Conservation (phyloP, 2,888 invertebrate genomes). For the Plusia festucae region DNA sequence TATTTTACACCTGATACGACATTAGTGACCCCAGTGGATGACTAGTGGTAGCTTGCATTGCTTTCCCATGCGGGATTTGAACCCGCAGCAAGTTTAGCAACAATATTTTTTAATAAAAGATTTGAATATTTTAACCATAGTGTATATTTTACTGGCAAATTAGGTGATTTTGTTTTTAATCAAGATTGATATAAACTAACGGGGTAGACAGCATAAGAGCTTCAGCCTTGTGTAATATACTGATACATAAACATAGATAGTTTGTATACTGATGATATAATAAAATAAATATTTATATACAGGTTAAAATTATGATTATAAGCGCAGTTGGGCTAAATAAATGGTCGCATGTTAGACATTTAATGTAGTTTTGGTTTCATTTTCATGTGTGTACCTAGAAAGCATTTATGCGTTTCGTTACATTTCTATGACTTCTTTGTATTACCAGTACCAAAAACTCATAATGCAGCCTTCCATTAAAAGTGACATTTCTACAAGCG, state of each 20-base stretch:
- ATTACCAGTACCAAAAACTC: too few relatives aligned
- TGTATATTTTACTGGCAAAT: not conserved
- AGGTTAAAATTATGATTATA: conserved; percentile 11
- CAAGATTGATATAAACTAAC: not conserved
- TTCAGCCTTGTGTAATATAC: conserved; percentile 10
- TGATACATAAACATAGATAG: conserved; percentile 15
- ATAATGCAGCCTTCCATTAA: too few relatives aligned
- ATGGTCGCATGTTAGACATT: not conserved
- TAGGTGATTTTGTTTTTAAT: not conserved
- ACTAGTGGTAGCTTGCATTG: too few relatives aligned
- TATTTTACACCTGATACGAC: too few relatives aligned
- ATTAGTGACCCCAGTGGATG: too few relatives aligned
- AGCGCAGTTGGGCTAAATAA: conserved; percentile 13
- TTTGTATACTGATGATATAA: conserved; percentile 34
- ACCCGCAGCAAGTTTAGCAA: too few relatives aligned
- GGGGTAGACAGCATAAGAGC: conserved; percentile 7
- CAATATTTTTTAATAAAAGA: not conserved
- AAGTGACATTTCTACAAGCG: too few relatives aligned
- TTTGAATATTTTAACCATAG: conserved; percentile 1
- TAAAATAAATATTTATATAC: conserved; percentile 37
- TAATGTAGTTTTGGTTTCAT: not conserved
- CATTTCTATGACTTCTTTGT: too few relatives aligned
- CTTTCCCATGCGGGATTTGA: too few relatives aligned
- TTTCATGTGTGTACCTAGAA: not conserved
- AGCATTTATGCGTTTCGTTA: too few relatives aligned